Evolutionary conservation across 2,797 vertebrate genomes (phyloP).

Genomic region (Cossypha dichroa): DNA sequence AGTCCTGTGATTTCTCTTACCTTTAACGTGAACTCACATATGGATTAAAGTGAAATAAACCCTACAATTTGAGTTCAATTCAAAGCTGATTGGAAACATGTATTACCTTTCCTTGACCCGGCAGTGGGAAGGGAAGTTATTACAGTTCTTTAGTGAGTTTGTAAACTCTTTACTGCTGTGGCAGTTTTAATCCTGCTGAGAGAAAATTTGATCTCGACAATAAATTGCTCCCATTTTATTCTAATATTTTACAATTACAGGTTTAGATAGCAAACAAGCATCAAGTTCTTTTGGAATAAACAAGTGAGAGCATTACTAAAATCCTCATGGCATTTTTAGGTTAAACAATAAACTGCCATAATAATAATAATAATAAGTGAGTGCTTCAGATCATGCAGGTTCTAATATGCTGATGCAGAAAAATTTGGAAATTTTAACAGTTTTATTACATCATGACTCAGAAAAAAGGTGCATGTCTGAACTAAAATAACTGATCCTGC

Average conservation of each 20-base stretch:
- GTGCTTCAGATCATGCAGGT: not conserved
- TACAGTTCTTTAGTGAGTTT: conserved; percentile 78
- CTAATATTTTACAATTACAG: conserved; percentile 60
- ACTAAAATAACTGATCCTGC: not conserved
- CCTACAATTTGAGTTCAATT: conserved; percentile 74
- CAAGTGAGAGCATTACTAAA: not conserved
- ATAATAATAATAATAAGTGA: not conserved
- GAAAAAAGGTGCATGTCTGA: not conserved
- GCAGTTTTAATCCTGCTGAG: conserved; percentile 76
- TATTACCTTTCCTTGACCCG: conserved; percentile 72
- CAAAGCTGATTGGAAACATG: conserved; percentile 81
- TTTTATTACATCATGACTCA: not conserved
- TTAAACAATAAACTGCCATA: not conserved
- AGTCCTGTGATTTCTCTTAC: conserved; percentile 72
- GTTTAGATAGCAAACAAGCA: conserved; percentile 62
- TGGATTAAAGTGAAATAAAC: conserved; percentile 80
- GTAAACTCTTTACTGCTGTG: conserved; percentile 76
- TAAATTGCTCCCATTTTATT: conserved; percentile 66
- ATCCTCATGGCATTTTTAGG: not conserved
- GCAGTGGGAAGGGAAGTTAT: conserved; percentile 76
- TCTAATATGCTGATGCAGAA: not conserved
- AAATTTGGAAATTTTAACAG: not conserved
- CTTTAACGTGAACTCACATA: conserved; percentile 74
- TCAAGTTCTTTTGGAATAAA: conserved; percentile 18
- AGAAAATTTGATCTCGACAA: conserved; percentile 66